Base-by-base conservation (phyloP, 2,888 invertebrate genomes). In the Cactoblastis cactorum region DNA sequence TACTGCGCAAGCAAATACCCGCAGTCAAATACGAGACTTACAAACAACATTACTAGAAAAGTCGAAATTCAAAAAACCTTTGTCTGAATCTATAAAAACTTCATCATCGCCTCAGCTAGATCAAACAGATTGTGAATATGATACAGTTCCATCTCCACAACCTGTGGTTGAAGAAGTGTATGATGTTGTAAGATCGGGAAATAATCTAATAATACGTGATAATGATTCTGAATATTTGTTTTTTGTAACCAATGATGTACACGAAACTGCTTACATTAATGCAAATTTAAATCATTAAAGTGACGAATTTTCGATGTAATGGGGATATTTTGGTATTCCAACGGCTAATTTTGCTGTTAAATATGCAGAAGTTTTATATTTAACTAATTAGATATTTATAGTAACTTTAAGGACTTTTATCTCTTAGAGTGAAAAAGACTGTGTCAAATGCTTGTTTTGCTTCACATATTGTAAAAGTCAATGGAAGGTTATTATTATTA, bases 11-110 rank as follows among this genome's bases (percentile, higher is more conserved):
- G 1, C 34, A 9, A 39, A 32, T n/a, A 39, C n/a, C 2, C 18
- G 39, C 41, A n/a, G n/a, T n/a, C n/a, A n/a, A n/a, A 18, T 39
- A 8, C 38, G 19, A 19, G 39, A 49, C 33, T 33, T 49, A 12
- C 28, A 49, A 33, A 34, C 9, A 17, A 1, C 15, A 24, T 24
- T 15, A 17, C 37, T 11, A 15, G 22, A 37, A 17, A 17, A 17
- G 24, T n/a, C 45, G 12, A 12, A 15, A 4, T 5, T 15, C 6
- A 43, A 32, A 15, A 32, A 9, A 15, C 12, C 28, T 2, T 12
- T 41, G 6, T 22, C 14, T 14, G 28, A 32, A 15, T 3, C 11
- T 17, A 28, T 17, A 43, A 43, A 43, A 43, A 5, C 14, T 14
- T 1, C 14, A 15, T 43, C 43, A 2, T 14, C n/a, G 22, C 14